These are phyloP conservation scores for Aplysina aerophoba DNA, from an alignment of 37 sponge, comb jelly and placozoan species.

Conservation along the genomic window DNA sequence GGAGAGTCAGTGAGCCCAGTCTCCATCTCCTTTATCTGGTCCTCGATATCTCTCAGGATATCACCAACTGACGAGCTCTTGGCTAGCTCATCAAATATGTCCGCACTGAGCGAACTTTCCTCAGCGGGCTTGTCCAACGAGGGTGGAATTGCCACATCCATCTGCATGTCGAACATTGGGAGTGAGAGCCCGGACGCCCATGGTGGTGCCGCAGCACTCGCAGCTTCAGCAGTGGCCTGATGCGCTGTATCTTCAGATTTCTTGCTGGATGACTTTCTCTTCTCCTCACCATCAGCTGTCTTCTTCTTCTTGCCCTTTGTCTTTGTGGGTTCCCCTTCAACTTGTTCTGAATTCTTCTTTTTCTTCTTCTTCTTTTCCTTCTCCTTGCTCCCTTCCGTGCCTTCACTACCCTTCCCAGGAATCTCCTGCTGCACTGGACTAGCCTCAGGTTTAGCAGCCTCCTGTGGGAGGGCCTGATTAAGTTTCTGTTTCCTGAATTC, in stretches of 20 bases:
- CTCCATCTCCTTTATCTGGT: conserved; percentile 25
- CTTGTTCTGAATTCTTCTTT: too few relatives aligned
- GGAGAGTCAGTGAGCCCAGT: neutral
- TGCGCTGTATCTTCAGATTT: neutral
- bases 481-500: too few relatives aligned
- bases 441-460: too few relatives aligned
- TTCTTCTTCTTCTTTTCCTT: too few relatives aligned
- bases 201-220: neutral
- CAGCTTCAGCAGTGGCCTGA: neutral
- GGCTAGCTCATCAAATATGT: neutral
- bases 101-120: neutral
- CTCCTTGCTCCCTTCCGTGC: too few relatives aligned
- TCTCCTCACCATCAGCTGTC: neutral
- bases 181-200: neutral
- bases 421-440: too few relatives aligned
- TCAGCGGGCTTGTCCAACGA: neutral
- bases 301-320: conserved; percentile 2
- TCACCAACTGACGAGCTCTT: neutral
- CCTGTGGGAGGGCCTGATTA: too few relatives aligned
- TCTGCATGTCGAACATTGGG: neutral
- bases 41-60: conserved; percentile 5
- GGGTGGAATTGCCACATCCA: neutral
- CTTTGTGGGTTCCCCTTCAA: neutral
- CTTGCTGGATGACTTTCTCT: neutral
- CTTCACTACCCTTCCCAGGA: too few relatives aligned